These are phyloP conservation scores for Tetanocera ferruginea DNA, from an alignment of 2,888 invertebrate genomes.

Conservation along the genomic window DNA sequence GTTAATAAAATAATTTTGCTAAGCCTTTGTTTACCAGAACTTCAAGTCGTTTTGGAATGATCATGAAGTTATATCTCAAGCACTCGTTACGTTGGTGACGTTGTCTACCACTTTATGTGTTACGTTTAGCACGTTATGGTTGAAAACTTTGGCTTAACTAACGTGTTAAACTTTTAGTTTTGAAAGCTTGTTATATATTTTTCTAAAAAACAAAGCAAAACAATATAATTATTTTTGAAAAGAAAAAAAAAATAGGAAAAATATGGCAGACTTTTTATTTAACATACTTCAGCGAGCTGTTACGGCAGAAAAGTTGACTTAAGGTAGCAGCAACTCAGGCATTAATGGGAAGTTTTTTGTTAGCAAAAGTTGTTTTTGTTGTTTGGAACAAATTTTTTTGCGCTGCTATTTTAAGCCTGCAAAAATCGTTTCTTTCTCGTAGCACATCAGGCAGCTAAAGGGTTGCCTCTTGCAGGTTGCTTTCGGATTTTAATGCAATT, in stretches of 20 bases:
- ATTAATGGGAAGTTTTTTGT: constrained; percentile 5
- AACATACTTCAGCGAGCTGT: background rate
- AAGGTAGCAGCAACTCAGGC: background rate
- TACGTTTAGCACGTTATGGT: constrained; percentile 11
- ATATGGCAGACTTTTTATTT: background rate
- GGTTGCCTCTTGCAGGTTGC: constrained; percentile 23
- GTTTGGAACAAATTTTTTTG: background rate
- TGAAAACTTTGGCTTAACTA: constrained; percentile 4
- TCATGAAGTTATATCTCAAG: too few species aligned
- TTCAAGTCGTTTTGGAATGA: too few species aligned
- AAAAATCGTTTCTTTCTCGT: background rate
- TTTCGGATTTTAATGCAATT: constrained; percentile 67
- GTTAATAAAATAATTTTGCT: too few species aligned
- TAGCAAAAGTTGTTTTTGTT: too few species aligned
- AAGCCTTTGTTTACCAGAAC: too few species aligned
- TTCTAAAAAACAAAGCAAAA: background rate
- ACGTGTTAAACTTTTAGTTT: constrained; percentile 30
- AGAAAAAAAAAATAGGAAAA: background rate
- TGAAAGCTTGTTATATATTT: background rate
- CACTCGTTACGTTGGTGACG: too few species aligned
- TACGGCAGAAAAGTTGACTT: too few species aligned
- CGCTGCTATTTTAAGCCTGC: background rate
- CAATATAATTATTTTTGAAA: background rate
- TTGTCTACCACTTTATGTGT: constrained; percentile 6
- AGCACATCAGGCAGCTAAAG: constrained; percentile 13